Percentiles rank a stretch among this genome's conserved stretches.
Evolutionary conservation across 2,797 vertebrate species (phyloP).

Genomic region (Epinephelus coioides): DNA sequence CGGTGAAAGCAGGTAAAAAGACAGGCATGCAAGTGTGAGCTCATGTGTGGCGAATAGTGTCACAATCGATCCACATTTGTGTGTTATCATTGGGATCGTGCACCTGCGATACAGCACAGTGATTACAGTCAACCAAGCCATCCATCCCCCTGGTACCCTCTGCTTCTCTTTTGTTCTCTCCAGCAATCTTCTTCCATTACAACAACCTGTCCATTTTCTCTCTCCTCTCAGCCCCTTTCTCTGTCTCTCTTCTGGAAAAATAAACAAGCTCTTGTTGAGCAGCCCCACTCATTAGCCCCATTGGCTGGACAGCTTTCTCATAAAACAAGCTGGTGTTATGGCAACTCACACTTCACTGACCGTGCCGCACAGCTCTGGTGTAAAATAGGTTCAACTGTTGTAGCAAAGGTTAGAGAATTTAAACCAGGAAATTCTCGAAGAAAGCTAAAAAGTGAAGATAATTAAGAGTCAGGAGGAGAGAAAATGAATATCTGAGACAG

Average conservation of each 20-base stretch:
- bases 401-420: constrained; percentile 22
- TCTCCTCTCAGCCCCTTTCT: constrained; percentile 14
- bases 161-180: constrained; percentile 47
- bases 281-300: constrained; percentile 58
- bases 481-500: constrained; percentile 8
- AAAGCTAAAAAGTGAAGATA: neutral
- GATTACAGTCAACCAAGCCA: constrained; percentile 50
- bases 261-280: constrained; percentile 69
- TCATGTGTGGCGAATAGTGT: constrained; percentile 1
- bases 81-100: constrained; percentile 57
- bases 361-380: neutral
- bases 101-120: constrained; percentile 46
- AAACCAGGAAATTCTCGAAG: neutral
- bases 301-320: constrained; percentile 50
- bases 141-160: neutral
- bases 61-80: constrained; percentile 36
- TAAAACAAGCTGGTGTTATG: constrained; percentile 59
- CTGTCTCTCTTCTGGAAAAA: constrained; percentile 62
- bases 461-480: constrained; percentile 6
- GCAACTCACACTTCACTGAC: constrained; percentile 54
- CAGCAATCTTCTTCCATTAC: constrained; percentile 40
- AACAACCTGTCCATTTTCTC: constrained; percentile 49
- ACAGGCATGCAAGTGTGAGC: neutral
- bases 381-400: constrained; percentile 13
- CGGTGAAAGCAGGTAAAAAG: constrained; percentile 27